Base-by-base conservation (phyloP, 2,797 vertebrate genomes). In the Pipistrellus pygmaeus region DNA sequence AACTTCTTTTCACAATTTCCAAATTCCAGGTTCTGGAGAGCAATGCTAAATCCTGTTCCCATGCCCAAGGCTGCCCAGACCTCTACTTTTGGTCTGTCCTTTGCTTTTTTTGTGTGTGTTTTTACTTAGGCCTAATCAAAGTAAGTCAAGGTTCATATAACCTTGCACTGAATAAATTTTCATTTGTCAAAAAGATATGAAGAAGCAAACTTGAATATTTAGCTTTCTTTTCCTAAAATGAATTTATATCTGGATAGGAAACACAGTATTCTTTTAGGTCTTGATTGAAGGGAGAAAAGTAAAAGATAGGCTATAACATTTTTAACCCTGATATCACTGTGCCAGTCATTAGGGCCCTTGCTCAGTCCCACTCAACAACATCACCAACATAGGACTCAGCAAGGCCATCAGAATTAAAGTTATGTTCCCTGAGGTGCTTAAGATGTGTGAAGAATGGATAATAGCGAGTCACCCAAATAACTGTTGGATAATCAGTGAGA, bases 101-200 rank as follows among this genome's bases (percentile, higher is more conserved):
- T 25, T 77, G 32, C 2, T 18, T 77, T 91, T 91, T 93, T 81
- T 30, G 21, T 75, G 30, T 17, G 76, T 44, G 17, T 91, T 18
- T 94, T 76, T 73, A 76, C 55, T 96, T 81, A 88, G 25, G 48
- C 12, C 18, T 71, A 51, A 32, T 89, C 20, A 91, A 41, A 73
- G 25, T 55, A 73, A 80, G 6, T 66, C 27, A 82, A 69, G 18
- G 23, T 60, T 95, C 18, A 30, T 15, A 81, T 53, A 64, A 73
- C 17, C 27, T 76, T 93, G 8, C 3, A 27, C 5, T 84, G n/a
- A 93, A 82, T 23, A 27, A 60, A 55, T 88, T 88, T 86, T 15
- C 30, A 51, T 51, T 87, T 87, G 60, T 94, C 35, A 18, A 62
- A 80, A 66, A 68, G 46, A 0, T 53, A 60, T 35, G 17, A 57